Evolutionary conservation across 2,797 vertebrate genomes (phyloP).

Genomic region (Clarias pachynema): DNA sequence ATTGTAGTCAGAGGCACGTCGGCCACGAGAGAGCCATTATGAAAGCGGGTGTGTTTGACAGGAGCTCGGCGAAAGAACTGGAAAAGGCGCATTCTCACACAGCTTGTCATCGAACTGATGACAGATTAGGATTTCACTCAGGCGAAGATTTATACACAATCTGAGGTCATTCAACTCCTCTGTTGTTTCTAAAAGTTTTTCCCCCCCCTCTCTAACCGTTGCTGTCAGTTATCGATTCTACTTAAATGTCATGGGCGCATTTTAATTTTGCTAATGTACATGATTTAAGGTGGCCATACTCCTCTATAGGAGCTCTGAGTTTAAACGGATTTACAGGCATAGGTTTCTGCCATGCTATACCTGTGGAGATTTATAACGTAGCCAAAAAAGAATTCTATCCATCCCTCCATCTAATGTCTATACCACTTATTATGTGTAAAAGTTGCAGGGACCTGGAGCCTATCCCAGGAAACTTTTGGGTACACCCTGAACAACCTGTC

Average conservation of each 20-base stretch:
- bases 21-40: background rate
- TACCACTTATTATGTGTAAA: too few relatives aligned
- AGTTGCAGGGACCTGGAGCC: too few relatives aligned
- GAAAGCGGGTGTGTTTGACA: slow-evolving; percentile 4
- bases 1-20: background rate
- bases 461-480: too few relatives aligned
- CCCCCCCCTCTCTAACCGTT: background rate
- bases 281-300: too few relatives aligned
- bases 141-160: background rate
- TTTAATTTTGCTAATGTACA: background rate
- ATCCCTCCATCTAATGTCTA: too few relatives aligned
- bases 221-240: background rate
- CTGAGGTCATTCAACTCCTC: background rate
- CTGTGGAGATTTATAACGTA: background rate
- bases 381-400: too few relatives aligned
- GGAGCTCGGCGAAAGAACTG: slow-evolving; percentile 7
- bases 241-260: background rate
- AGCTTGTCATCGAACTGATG: background rate
- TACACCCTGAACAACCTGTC: too few relatives aligned
- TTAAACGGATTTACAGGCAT: background rate
- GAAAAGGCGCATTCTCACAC: slow-evolving; percentile 6
- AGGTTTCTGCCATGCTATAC: background rate
- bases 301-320: too few relatives aligned
- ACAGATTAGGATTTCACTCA: slow-evolving; percentile 2
- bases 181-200: background rate